A percentile compares a stretch with the other conserved stretches of the same genome.
Evolutionary conservation across 1,140 invertebrate genomes (phyloP).

Genomic region (Aphis gossypii): DNA sequence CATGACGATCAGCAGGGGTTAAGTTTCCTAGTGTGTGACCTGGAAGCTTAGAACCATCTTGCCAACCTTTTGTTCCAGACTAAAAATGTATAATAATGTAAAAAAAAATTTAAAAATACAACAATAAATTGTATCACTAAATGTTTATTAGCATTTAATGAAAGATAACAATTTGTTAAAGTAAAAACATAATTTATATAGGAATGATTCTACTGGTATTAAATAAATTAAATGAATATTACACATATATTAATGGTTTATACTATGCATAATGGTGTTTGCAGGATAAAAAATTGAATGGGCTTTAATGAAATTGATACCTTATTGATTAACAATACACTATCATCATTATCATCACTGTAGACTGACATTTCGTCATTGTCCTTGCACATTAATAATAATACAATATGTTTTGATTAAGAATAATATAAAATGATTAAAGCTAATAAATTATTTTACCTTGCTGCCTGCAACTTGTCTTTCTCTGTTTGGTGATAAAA

Average conservation of each 20-base stretch:
- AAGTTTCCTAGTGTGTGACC: constrained; percentile 72
- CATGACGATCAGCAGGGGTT: constrained; percentile 91
- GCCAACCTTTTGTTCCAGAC: constrained; percentile 67
- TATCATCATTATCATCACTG: constrained; percentile 56
- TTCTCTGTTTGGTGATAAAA: constrained; percentile 88
- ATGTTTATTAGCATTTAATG: background rate
- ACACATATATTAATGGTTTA: background rate
- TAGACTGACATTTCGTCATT: constrained; percentile 51
- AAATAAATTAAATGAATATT: constrained; percentile 23
- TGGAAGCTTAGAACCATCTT: constrained; percentile 70
- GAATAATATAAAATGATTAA: background rate
- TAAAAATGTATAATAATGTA: constrained; percentile 15
- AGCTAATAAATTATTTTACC: background rate
- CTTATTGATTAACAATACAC: constrained; percentile 52
- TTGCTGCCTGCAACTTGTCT: constrained; percentile 69
- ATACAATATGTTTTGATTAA: constrained; percentile 33
- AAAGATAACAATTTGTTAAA: background rate
- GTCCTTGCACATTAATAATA: constrained; percentile 50
- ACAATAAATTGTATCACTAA: background rate
- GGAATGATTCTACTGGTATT: constrained; percentile 29
- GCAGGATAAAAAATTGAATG: constrained; percentile 16
- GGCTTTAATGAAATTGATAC: constrained; percentile 48
- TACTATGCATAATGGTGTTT: background rate
- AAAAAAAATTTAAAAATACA: background rate
- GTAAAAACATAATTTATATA: background rate